Conservation (phyloP, 1,140 invertebrate genomes). For the Acromyrmex heyeri region DNA sequence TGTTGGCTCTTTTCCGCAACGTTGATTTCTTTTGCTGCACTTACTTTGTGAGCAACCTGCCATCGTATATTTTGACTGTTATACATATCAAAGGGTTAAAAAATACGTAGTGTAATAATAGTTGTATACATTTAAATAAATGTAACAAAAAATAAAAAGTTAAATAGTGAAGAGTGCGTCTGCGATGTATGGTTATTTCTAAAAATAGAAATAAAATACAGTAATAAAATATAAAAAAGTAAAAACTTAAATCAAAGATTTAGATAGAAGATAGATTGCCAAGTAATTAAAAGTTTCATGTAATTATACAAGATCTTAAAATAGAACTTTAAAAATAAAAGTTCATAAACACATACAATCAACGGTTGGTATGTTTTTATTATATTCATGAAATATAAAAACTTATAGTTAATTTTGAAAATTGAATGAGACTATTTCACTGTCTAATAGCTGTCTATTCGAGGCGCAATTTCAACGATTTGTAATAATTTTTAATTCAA, state of each 20-base stretch:
- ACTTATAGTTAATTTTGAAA: not conserved
- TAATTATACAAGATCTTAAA: not conserved
- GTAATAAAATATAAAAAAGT: no score
- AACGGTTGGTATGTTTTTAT: not conserved
- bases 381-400: not conserved
- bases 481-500: conserved; percentile 13
- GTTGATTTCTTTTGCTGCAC: no score
- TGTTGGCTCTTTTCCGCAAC: no score
- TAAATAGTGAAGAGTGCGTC: no score
- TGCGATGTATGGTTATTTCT: not conserved
- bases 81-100: no score
- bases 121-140: no score
- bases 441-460: not conserved
- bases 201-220: not conserved
- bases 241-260: not conserved
- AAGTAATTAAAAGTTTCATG: not conserved
- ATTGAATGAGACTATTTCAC: not conserved
- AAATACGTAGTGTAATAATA: no score
- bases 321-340: not conserved
- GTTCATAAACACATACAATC: not conserved
- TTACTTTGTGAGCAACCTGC: no score
- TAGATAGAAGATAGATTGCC: not conserved
- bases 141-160: no score
- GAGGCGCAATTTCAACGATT: not conserved
- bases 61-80: no score